These are phyloP conservation scores for Belgica antarctica DNA, from an alignment of 2,888 invertebrate genomes.

Conservation along the genomic window DNA sequence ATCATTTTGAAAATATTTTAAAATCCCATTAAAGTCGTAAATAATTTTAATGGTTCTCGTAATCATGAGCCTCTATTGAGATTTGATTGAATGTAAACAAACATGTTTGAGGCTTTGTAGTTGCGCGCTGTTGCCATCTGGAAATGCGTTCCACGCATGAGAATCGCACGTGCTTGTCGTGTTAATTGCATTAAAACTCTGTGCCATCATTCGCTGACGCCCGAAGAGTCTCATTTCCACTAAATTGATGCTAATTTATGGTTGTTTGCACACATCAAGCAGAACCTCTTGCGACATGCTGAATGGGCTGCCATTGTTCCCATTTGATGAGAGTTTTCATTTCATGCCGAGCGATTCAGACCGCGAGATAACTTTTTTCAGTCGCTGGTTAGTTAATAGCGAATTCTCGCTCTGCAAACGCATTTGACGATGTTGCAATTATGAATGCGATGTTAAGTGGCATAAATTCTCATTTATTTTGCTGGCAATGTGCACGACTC, in stretches of 20 bases:
- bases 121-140: background rate
- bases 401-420: background rate
- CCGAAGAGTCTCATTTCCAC: background rate
- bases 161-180: constrained; percentile 26
- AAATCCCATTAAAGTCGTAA: constrained; percentile 15
- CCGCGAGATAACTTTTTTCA: background rate
- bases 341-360: constrained; percentile 19
- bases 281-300: background rate
- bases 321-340: background rate
- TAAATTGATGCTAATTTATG: constrained; percentile 35
- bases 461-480: background rate
- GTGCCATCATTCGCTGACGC: background rate
- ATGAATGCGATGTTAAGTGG: background rate
- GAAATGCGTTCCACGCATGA: background rate
- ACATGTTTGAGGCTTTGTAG: constrained; percentile 4
- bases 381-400: background rate
- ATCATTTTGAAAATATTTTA: constrained; percentile 20
- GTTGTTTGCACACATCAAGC: background rate
- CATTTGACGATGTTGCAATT: constrained; percentile 3
- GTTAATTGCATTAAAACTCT: constrained; percentile 5
- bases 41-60: constrained; percentile 24
- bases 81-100: constrained; percentile 38
- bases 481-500: background rate
- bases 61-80: constrained; percentile 22
- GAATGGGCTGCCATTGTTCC: constrained; percentile 12